Evolutionary conservation across 2,113 vertebrate species (phyloP), one percentile per base, ranked within the genome.

Genomic region (Thunnus maccoyii): DNA sequence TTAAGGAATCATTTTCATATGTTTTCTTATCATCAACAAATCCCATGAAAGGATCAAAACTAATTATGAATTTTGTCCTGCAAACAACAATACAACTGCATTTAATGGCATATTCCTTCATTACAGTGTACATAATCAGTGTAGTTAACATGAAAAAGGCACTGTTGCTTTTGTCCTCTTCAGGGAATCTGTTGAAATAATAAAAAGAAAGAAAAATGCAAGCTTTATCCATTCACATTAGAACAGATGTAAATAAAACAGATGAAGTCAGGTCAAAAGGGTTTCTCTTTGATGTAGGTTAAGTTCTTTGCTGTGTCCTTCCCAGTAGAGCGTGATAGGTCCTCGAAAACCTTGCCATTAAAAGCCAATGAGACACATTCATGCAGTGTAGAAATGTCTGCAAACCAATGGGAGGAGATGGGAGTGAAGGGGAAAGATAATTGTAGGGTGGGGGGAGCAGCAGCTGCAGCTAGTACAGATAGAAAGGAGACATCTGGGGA

Each of bases 321-420:
- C 62, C 54, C 20, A 67, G 47, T 22, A 47, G 18, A 36, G 15
- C 48, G 48, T 63, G 69, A 81, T 55, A 55, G 47, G 68, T 65
- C 57, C 44, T 64, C 60, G 27, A 67, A 27, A 66, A 73, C 51
- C 9, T 22, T 65, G 58, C 71, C 67, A 58, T 65, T 52, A 47
- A 51, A 70, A 77, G 46, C 52, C 58, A 63, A 30, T 72, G 52
- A 66, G 60, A 72, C 14, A 46, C 56, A 54, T 13, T 18, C 36
- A 52, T 22, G 46, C 12, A 62, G 58, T 44, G 27, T 27, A 32
- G 55, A 51, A 44, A 58, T 56, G 27, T 65, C 41, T 71, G 30
- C 50, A 78, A 57, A 50, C 2, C 20, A 46, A 27, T 17, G 15
- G 18, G 14, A 30, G 3, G 7, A 2, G 72, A 18, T 12, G 20